Conservation (phyloP, 2,113 vertebrate genomes). For the Laterallus jamaicensis region DNA sequence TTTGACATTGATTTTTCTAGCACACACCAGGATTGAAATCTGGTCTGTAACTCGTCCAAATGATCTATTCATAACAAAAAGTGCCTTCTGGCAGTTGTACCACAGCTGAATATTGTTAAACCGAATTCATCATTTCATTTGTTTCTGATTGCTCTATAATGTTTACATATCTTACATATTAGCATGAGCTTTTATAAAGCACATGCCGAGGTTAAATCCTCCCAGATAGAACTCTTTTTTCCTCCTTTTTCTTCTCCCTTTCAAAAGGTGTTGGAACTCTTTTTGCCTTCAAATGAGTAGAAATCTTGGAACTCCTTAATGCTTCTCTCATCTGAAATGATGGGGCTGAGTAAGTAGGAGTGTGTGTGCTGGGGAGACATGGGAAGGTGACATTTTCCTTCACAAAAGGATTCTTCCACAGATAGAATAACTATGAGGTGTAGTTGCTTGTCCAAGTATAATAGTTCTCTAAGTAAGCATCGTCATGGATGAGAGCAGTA, state of each 20-base stretch:
- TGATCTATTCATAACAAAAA: slow-evolving; percentile 77
- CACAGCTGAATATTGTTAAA: slow-evolving; percentile 76
- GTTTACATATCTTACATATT: slow-evolving; percentile 79
- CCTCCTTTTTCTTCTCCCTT: neutral
- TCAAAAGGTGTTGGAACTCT: slow-evolving; percentile 9
- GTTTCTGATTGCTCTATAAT: slow-evolving; percentile 74
- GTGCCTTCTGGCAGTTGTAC: slow-evolving; percentile 70
- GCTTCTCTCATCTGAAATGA: neutral
- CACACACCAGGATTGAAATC: slow-evolving; percentile 42
- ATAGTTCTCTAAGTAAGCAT: neutral
- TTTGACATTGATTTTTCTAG: slow-evolving; percentile 59
- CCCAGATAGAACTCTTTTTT: neutral
- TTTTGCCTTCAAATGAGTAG: neutral
- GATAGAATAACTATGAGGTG: neutral
- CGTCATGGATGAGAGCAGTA: neutral
- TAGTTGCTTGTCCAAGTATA: neutral
- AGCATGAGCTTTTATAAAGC: slow-evolving; percentile 60
- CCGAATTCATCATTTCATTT: slow-evolving; percentile 71
- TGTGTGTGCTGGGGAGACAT: neutral
- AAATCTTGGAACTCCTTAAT: neutral
- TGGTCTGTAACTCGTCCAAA: slow-evolving; percentile 68
- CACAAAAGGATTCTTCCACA: neutral
- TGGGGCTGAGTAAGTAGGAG: neutral
- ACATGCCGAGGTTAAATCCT: slow-evolving; percentile 52
- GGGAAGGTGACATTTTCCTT: neutral